Percentiles rank a stretch among this genome's conserved stretches.
Evolutionary conservation across 2,888 invertebrate genomes (phyloP).

Genomic region (Chorisops tibialis): DNA sequence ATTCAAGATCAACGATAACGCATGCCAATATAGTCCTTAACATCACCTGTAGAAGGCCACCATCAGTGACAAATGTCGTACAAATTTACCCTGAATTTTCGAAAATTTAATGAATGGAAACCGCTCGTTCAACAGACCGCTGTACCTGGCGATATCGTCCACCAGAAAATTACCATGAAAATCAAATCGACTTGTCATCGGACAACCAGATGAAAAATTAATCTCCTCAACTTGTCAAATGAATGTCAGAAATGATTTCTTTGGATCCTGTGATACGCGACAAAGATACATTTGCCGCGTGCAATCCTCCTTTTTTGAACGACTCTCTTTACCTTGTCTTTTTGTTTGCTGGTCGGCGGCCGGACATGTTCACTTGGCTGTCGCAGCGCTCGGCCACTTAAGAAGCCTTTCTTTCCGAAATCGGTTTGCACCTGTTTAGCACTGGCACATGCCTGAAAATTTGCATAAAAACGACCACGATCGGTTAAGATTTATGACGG

Average conservation of each 20-base stretch:
- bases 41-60: conserved; percentile 17
- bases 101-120: not conserved
- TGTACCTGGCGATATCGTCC: not conserved
- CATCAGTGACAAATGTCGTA: conserved; percentile 16
- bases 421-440: conserved; percentile 23
- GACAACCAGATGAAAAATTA: conserved; percentile 45
- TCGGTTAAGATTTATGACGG: conserved; percentile 19
- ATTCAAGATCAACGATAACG: too few relatives aligned
- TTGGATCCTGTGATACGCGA: conserved; percentile 16
- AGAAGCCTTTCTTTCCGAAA: conserved; percentile 8
- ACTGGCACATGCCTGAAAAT: conserved; percentile 25
- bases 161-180: conserved; percentile 36
- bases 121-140: not conserved
- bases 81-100: conserved; percentile 3
- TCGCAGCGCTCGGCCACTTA: not conserved
- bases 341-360: not conserved
- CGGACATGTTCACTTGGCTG: not conserved
- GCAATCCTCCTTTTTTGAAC: conserved; percentile 4
- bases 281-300: conserved; percentile 9
- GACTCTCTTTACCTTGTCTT: not conserved
- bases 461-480: conserved; percentile 23
- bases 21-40: not conserved
- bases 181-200: conserved; percentile 33
- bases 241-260: conserved; percentile 40
- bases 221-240: conserved; percentile 46